Evolutionary conservation across 2,797 vertebrate species (phyloP).

Genomic region (Pseudochaenichthys georgianus): DNA sequence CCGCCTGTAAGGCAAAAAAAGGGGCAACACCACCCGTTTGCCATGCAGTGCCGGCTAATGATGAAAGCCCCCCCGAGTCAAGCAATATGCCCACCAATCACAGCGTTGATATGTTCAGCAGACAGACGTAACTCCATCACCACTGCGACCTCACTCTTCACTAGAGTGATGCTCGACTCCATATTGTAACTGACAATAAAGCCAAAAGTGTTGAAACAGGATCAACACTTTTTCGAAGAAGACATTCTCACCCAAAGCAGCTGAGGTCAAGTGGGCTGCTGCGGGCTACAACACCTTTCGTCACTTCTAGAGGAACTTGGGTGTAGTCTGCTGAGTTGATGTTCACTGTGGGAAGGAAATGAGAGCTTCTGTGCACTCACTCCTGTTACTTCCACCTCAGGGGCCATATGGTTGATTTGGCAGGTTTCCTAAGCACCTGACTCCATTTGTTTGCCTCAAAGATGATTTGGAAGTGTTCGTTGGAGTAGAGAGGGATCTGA

Average conservation of each 20-base stretch:
- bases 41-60: constrained; percentile 78
- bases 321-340: constrained; percentile 48
- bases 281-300: constrained; percentile 64
- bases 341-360: constrained; percentile 35
- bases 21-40: constrained; percentile 74
- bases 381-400: constrained; percentile 63
- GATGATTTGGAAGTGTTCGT: constrained; percentile 26
- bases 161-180: constrained; percentile 54
- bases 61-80: constrained; percentile 72
- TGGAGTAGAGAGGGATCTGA: constrained; percentile 7
- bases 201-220: constrained; percentile 64
- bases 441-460: constrained; percentile 56
- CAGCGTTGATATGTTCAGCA: constrained; percentile 36
- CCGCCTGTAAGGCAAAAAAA: constrained; percentile 75
- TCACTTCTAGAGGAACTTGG: constrained; percentile 61
- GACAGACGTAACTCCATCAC: constrained; percentile 46
- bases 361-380: constrained; percentile 45
- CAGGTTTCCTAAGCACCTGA: constrained; percentile 67
- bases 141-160: constrained; percentile 31
- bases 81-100: constrained; percentile 70
- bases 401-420: constrained; percentile 69
- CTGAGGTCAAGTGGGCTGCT: constrained; percentile 72
- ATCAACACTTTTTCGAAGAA: constrained; percentile 68
- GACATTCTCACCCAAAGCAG: constrained; percentile 59
- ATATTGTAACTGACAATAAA: constrained; percentile 80